A percentile compares a stretch with the other conserved stretches of the same genome.
phyloP scores from a whole-genome alignment of 2,888 invertebrate genomes.

The Smittia aterrima region DNA sequence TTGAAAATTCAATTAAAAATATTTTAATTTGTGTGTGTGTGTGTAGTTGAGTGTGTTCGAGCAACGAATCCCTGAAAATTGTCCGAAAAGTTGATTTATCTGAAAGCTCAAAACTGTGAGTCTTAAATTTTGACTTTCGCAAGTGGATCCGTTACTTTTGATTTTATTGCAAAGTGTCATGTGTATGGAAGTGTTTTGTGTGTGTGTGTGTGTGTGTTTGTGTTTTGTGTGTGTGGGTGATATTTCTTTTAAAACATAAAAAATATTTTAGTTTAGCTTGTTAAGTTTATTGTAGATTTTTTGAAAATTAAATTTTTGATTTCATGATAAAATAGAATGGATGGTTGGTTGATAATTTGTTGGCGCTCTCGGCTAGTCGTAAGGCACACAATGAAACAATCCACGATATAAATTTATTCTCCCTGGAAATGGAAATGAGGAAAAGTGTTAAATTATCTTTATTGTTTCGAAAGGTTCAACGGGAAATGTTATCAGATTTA shows the following conservation, averaged over 20 bases:
- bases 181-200: neutral
- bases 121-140: slow-evolving; percentile 7
- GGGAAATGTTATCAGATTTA: neutral
- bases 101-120: slow-evolving; percentile 27
- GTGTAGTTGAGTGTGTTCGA: slow-evolving; percentile 15
- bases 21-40: slow-evolving; percentile 5
- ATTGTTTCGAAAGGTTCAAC: neutral
- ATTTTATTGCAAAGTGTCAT: slow-evolving; percentile 25
- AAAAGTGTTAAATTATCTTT: neutral
- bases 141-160: slow-evolving; percentile 29
- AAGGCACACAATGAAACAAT: neutral
- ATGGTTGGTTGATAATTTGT: neutral
- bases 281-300: slow-evolving; percentile 28
- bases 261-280: slow-evolving; percentile 8
- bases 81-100: slow-evolving; percentile 9
- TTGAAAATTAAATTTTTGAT: slow-evolving; percentile 4
- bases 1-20: neutral
- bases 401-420: slow-evolving; percentile 24
- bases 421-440: slow-evolving; percentile 12
- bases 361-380: neutral
- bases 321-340: slow-evolving; percentile 23
- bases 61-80: slow-evolving; percentile 39
- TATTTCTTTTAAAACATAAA: neutral
- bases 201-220: slow-evolving; percentile 19
- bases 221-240: neutral